A percentile compares a stretch with the other conserved stretches of the same genome.
Conservation (phyloP, 2,888 invertebrate species). For the Mythimna pallens region DNA sequence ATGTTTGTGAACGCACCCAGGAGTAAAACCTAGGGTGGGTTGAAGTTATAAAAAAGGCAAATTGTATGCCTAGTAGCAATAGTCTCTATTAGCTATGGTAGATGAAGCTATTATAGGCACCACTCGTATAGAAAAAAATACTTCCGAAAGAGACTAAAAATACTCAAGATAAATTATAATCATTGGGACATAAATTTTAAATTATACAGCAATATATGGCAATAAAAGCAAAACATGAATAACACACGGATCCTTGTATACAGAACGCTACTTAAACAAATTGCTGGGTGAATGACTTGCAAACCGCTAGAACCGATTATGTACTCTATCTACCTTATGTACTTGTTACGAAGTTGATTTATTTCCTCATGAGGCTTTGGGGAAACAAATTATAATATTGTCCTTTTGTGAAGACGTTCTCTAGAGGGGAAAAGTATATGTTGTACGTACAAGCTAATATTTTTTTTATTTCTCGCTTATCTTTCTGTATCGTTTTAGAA, state of each 20-base stretch:
- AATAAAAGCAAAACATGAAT: slow-evolving; percentile 33
- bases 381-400: slow-evolving; percentile 44
- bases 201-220: slow-evolving; percentile 4
- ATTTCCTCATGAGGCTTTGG: slow-evolving; percentile 43
- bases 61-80: too few relatives aligned
- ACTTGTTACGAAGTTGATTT: slow-evolving; percentile 62
- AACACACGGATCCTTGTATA: slow-evolving; percentile 18
- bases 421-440: not conserved
- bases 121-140: not conserved
- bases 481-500: not conserved
- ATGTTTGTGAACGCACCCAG: too few relatives aligned
- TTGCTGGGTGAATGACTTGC: slow-evolving; percentile 48
- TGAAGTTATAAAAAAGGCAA: too few relatives aligned
- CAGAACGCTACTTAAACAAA: slow-evolving; percentile 53
- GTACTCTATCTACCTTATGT: slow-evolving; percentile 22
- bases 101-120: not conserved
- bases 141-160: not conserved
- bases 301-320: slow-evolving; percentile 46
- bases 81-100: not conserved
- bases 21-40: too few relatives aligned
- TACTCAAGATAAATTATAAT: not conserved
- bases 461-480: not conserved
- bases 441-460: not conserved
- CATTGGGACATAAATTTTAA: slow-evolving; percentile 12
- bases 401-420: slow-evolving; percentile 23